phyloP scores from a whole-genome alignment of 2,797 vertebrate genomes.

The Takifugu ocellatus region DNA sequence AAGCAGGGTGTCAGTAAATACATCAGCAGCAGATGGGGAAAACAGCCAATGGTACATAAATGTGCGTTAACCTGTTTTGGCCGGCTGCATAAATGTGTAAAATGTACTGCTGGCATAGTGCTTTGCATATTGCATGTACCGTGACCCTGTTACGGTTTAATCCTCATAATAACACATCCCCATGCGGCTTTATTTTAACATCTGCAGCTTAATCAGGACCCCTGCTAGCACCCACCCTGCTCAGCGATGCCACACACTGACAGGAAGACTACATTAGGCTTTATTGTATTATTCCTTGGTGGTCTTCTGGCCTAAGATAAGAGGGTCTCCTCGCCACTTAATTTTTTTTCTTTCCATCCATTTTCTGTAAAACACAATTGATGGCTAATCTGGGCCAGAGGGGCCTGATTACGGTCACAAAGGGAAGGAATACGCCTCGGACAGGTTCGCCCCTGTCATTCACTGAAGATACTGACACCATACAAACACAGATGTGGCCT shows the following conservation, averaged over 20 bases:
- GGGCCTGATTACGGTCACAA: no score
- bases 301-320: constrained; percentile 45
- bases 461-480: not conserved
- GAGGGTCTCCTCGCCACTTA: constrained; percentile 13
- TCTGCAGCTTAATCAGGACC: constrained; percentile 47
- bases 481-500: not conserved
- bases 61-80: no score
- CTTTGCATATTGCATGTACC: constrained; percentile 22
- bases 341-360: constrained; percentile 2
- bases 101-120: constrained; percentile 22
- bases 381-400: no score
- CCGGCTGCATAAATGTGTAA: not conserved
- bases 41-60: not conserved
- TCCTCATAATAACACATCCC: constrained; percentile 43
- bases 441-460: no score
- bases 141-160: constrained; percentile 51
- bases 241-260: not conserved
- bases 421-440: no score
- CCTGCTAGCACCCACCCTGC: constrained; percentile 13
- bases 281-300: not conserved
- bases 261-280: not conserved
- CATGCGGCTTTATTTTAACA: constrained; percentile 54
- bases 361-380: constrained; percentile 7
- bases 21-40: constrained; percentile 24
- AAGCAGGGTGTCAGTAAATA: constrained; percentile 20